Base-by-base conservation (phyloP, 2,797 vertebrate genomes). In the Philypnodon macrostomus region DNA sequence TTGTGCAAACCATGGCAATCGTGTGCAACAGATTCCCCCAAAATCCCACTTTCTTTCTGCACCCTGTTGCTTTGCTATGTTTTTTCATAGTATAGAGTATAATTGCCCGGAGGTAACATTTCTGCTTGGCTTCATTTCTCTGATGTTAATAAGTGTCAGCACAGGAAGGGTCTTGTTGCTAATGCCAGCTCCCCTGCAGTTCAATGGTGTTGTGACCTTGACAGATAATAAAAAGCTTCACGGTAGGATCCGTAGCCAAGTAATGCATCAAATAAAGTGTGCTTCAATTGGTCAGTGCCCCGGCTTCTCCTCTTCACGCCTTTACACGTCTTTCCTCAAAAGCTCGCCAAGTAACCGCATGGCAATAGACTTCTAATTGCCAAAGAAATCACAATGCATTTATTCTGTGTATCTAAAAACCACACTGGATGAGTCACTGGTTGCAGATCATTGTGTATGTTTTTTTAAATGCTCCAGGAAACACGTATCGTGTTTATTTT, bases 181-280 rank as follows among this genome's bases (percentile, higher is more conserved):
- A 48, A 45, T 23, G 58, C 53, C 58, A 54, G 30, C 35, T 32
- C 52, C 57, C 47, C 68, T 17, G 42, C 56, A 69, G 68, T 73
- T 68, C 54, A 51, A 26, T 18, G 45, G 50, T 54, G 65, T 61
- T 33, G 58, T 58, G 70, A 78, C 58, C 56, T 52, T 80, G 73
- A 75, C 62, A 67, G 67, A 62, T 70, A 83, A 85, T 67, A 80
- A 83, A 85, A 74, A 69, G 67, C 57, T 48, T 54, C 49, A 53
- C 75, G 57, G 64, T 36, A 45, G 70, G 75, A 72, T 59, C 58
- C 21, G 45, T 18, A 39, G 52, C 53, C 59, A 70, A 62, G 59
- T 21, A 69, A 81, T 77, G 65, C 57, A 67, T 86, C 77, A 42
- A 70, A 60, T 52, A 56, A 76, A 63, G 56, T 56, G 63, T 77